Base-by-base conservation (phyloP, 2,797 vertebrate species). In the Microctenopoma steveboyesi region DNA sequence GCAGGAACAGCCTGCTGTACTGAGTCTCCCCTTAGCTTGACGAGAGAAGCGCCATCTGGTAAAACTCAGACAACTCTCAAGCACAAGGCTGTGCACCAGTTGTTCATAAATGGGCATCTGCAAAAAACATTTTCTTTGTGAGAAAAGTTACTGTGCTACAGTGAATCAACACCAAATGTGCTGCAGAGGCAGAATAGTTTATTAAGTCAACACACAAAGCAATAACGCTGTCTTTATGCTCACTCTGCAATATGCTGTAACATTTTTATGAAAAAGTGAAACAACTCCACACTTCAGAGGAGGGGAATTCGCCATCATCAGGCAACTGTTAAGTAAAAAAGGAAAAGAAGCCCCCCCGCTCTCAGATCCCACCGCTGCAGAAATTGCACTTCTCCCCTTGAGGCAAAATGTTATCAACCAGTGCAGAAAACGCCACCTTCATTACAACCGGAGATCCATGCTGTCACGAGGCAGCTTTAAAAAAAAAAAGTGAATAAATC, bases 21-120 rank as follows among this genome's bases (percentile, higher is more conserved):
- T 3, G 11, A 40, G 72, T 66, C 52, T 64, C 28, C 22, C 59
- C 47, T 73, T 62, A 71, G 74, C 30, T 75, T 69, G 49, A 81
- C 69, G 69, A 72, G 48, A 76, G 65, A 16, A 0, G 27, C 61
- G 43, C 59, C 76, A 61, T 84, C 64, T 82, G 83, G 46, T 64
- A 56, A 72, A 78, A 35, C 51, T 65, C 52, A 42, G 30, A n/a
- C n/a, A 54, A 42, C 37, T 64, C 27, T 54, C 49, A 40, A 78
- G 27, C 14, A 40, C 27, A 28, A 52, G 55, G 15, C 27, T 2
- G 0, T 37, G 27, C 28, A 10, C 30, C 40, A 43, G 27, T 74
- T 56, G 58, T 64, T 72, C 27, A 35, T 64, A 52, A 69, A 66
- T 25, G 28, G 1, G 5, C 45, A 45, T 50, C 18, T 62, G 43